A percentile compares a stretch with the other conserved stretches of the same genome.
phyloP scores from a whole-genome alignment of 2,888 invertebrate genomes.

The Thymelicus sylvestris region DNA sequence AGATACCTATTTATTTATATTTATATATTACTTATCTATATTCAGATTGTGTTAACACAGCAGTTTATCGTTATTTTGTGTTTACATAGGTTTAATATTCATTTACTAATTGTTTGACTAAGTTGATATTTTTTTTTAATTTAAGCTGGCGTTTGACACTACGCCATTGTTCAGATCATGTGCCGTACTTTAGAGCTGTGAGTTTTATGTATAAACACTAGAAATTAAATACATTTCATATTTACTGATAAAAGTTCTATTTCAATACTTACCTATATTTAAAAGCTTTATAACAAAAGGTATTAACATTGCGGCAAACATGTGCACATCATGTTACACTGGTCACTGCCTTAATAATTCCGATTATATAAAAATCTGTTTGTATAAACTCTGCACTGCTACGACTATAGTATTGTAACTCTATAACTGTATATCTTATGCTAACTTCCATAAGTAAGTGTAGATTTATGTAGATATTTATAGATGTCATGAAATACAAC shows the following conservation, averaged over 20 bases:
- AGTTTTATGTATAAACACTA: not conserved
- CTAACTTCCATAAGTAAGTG: conserved; percentile 9
- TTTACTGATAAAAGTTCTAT: conserved; percentile 9
- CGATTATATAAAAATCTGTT: conserved; percentile 9
- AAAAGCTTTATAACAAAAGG: not conserved
- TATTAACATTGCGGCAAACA: not conserved
- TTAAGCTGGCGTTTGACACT: no score
- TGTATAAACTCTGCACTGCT: not conserved
- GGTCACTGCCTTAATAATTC: conserved; percentile 27
- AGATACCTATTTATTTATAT: conserved; percentile 6
- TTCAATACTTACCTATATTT: conserved; percentile 14
- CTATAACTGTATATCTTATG: conserved; percentile 4
- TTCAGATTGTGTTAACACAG: conserved; percentile 15
- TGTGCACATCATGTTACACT: conserved; percentile 15
- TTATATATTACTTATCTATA: conserved; percentile 2
- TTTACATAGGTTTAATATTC: not conserved
- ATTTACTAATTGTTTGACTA: not conserved
- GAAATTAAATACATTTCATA: not conserved
- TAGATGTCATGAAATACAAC: conserved; percentile 7
- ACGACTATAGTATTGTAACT: not conserved
- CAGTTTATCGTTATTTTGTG: conserved; percentile 10
- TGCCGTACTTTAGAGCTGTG: not conserved
- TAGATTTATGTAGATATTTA: conserved; percentile 8
- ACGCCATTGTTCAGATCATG: not conserved
- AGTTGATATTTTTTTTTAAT: not conserved